Percentiles rank a stretch among this genome's conserved stretches.
These are phyloP conservation scores for Drosophila gaucha DNA, from an alignment of 2,888 invertebrate genomes.

Conservation along the genomic window DNA sequence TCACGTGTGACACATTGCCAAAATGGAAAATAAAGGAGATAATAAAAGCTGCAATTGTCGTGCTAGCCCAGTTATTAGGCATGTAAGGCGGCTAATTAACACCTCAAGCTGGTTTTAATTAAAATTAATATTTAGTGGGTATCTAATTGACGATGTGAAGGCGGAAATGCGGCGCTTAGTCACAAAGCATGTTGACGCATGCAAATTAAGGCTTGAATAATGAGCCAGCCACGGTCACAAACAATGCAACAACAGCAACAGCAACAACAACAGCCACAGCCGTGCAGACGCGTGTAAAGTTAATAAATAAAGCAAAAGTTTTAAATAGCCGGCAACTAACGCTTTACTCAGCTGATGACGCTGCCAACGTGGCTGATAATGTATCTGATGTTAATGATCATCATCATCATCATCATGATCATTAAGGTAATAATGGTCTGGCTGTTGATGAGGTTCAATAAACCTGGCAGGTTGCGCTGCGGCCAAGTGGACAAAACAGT, in stretches of 20 bases:
- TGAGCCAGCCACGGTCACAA: conserved; percentile 45
- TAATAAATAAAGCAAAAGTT: conserved; percentile 64
- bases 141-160: conserved; percentile 49
- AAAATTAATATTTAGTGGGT: conserved; percentile 34
- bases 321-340: conserved; percentile 60
- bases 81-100: conserved; percentile 63
- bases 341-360: conserved; percentile 54
- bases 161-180: conserved; percentile 69
- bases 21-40: conserved; percentile 19
- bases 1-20: conserved; percentile 54
- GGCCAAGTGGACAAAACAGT: conserved; percentile 64
- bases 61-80: conserved; percentile 70
- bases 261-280: neutral
- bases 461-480: conserved; percentile 62
- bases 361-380: conserved; percentile 30
- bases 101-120: conserved; percentile 60
- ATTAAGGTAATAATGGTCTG: conserved; percentile 7
- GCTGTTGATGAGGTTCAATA: conserved; percentile 58
- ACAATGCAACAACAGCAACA: conserved; percentile 32
- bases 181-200: conserved; percentile 69
- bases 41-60: conserved; percentile 8
- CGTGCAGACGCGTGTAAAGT: conserved; percentile 39
- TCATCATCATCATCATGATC: conserved; percentile 5
- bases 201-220: conserved; percentile 58
- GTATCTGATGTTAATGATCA: conserved; percentile 10